These are phyloP conservation scores for Odontamblyopus lacepedii DNA, from an alignment of 2,797 vertebrate species.

Conservation along the genomic window DNA sequence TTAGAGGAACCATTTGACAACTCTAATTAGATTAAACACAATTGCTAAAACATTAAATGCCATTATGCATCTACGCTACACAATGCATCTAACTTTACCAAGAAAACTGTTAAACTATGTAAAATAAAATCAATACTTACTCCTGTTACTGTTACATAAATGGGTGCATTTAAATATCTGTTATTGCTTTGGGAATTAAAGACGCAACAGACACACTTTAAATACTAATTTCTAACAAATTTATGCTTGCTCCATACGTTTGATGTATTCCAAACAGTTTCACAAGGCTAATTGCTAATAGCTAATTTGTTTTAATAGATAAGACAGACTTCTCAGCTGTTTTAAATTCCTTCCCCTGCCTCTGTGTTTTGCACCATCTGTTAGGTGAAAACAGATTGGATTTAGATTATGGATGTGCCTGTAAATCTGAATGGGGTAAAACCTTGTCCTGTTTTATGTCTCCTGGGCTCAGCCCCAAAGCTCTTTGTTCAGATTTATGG, in stretches of 20 bases:
- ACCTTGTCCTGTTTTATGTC: conserved; percentile 29
- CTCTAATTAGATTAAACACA: too few species aligned
- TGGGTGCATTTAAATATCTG: neutral
- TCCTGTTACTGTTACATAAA: neutral
- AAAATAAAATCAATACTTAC: conserved; percentile 1
- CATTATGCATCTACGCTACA: too few species aligned
- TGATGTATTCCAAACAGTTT: conserved; percentile 17
- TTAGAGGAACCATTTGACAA: too few species aligned
- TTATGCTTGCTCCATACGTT: neutral
- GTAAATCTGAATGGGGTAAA: conserved; percentile 35
- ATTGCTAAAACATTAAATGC: too few species aligned
- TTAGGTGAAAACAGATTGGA: conserved; percentile 42
- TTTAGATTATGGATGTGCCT: conserved; percentile 42
- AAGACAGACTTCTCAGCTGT: neutral
- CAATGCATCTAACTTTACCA: neutral
- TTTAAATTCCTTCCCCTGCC: conserved; percentile 21
- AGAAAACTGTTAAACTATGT: neutral
- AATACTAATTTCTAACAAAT: conserved; percentile 14
- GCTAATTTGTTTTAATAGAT: conserved; percentile 28
- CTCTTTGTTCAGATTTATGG: conserved; percentile 36
- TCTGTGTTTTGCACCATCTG: conserved; percentile 28
- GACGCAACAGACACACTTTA: neutral
- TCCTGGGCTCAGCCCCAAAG: conserved; percentile 23
- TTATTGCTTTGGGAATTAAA: neutral
- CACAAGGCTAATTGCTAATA: conserved; percentile 33